Evolutionary conservation across 35 echinoderm and acorn worm species (phyloP).

Genomic region (Acanthaster planci): DNA sequence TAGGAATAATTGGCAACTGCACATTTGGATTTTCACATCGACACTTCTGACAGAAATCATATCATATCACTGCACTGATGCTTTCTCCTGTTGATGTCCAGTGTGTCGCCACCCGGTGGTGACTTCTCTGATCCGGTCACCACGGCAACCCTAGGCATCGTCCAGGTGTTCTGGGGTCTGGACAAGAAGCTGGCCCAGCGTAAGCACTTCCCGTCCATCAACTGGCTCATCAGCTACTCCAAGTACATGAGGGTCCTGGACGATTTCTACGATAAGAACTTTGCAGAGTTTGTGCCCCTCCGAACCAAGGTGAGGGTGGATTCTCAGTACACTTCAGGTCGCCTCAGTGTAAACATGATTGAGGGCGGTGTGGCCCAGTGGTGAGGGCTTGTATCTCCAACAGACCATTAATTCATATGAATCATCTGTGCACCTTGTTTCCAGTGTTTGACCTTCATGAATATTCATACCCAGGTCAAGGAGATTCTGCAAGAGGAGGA

Average conservation of each 20-base stretch:
- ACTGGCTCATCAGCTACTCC: slow-evolving; percentile 99
- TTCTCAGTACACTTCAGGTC: too few relatives aligned
- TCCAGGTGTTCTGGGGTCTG: slow-evolving; percentile 99
- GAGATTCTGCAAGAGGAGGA: slow-evolving; percentile 94
- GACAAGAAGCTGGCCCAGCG: slow-evolving; percentile 99
- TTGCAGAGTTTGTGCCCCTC: slow-evolving; percentile 93
- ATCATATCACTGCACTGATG: too few relatives aligned
- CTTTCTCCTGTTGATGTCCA: slow-evolving; percentile 5
- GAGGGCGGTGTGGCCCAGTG: too few relatives aligned
- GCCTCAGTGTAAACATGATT: background rate
- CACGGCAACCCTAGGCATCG: slow-evolving; percentile 96
- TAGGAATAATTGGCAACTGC: too few relatives aligned
- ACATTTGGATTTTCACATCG: too few relatives aligned
- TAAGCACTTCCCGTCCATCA: slow-evolving; percentile 99
- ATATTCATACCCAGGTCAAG: slow-evolving; percentile 54
- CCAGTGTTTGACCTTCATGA: background rate
- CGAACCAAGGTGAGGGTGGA: slow-evolving; percentile 78
- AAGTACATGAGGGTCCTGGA: slow-evolving; percentile 91
- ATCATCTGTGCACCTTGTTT: too few relatives aligned
- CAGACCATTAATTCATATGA: too few relatives aligned
- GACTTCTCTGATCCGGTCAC: slow-evolving; percentile 99
- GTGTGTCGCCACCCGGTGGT: slow-evolving; percentile 95
- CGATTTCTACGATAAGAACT: slow-evolving; percentile 99
- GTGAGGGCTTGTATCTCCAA: too few relatives aligned
- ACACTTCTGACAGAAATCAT: too few relatives aligned